Conservation (phyloP, 1,140 invertebrate genomes). For the Lepidostoma basale region DNA sequence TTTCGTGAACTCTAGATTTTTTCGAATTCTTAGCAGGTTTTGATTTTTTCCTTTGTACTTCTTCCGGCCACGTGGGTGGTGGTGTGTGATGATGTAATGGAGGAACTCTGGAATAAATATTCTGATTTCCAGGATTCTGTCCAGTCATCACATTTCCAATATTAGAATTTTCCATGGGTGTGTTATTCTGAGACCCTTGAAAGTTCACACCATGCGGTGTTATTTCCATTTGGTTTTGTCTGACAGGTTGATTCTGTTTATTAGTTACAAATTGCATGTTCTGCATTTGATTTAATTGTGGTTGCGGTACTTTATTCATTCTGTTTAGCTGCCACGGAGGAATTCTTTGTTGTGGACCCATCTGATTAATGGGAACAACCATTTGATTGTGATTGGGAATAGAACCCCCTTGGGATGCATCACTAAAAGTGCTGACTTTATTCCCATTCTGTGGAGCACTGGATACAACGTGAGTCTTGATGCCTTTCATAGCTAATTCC, state of each 20-base stretch:
- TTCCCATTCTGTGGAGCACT: constrained; percentile 49
- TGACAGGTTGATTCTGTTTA: constrained; percentile 27
- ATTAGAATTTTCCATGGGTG: constrained; percentile 46
- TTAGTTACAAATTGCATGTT: constrained; percentile 26
- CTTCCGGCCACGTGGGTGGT: constrained; percentile 66
- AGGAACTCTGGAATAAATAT: constrained; percentile 70
- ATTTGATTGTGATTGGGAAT: constrained; percentile 53
- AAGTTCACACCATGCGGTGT: constrained; percentile 37
- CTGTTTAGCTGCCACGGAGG: constrained; percentile 70
- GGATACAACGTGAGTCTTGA: constrained; percentile 54
- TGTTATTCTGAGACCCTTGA: constrained; percentile 45
- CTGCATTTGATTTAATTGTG: constrained; percentile 48
- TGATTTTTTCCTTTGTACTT: constrained; percentile 68
- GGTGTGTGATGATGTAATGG: constrained; percentile 73
- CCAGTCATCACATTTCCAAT: constrained; percentile 1
- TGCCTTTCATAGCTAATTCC: constrained; percentile 60
- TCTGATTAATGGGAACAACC: constrained; percentile 56
- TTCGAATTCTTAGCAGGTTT: constrained; percentile 63
- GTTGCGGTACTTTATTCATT: constrained; percentile 54
- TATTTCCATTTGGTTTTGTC: constrained; percentile 27
- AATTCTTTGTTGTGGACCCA: constrained; percentile 59
- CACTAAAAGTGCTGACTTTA: constrained; percentile 36
- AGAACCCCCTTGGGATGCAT: constrained; percentile 12
- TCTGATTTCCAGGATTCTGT: constrained; percentile 45
- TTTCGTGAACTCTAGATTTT: constrained; percentile 58